Evolutionary conservation across 2,797 vertebrate genomes (phyloP).

Genomic region (Pyrocephalus nanus): DNA sequence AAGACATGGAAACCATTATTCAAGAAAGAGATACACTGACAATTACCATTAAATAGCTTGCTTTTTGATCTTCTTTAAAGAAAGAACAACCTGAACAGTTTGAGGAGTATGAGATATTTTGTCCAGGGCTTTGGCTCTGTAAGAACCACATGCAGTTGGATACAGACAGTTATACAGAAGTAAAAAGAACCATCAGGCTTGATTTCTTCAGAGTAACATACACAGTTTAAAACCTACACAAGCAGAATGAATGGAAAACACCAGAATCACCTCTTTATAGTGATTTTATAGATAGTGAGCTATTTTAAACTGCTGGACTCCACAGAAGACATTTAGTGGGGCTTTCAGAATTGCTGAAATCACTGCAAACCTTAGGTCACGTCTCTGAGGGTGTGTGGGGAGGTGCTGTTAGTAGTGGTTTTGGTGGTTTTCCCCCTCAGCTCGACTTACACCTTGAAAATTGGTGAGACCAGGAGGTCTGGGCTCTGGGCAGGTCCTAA

Average conservation of each 20-base stretch:
- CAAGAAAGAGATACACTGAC: neutral
- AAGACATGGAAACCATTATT: conserved; percentile 25
- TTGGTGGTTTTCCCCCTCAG: neutral
- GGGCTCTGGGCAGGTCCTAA: neutral
- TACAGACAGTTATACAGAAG: neutral
- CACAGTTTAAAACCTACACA: neutral
- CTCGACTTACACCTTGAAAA: neutral
- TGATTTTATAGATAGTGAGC: neutral
- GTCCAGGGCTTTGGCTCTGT: neutral
- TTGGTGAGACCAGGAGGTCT: neutral
- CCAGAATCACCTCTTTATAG: neutral
- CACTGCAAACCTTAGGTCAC: neutral
- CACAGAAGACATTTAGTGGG: neutral
- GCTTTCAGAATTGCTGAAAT: neutral
- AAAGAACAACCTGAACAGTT: neutral
- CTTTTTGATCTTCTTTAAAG: neutral
- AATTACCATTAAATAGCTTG: neutral
- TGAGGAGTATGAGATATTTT: neutral
- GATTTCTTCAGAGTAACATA: neutral
- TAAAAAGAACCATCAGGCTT: neutral
- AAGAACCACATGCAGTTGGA: neutral
- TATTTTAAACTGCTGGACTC: neutral
- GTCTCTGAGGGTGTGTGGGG: rapidly evolving
- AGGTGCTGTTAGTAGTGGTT: neutral
- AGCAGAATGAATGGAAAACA: neutral